A percentile compares a stretch with the other conserved stretches of the same genome.
phyloP scores from a whole-genome alignment of 2,113 vertebrate species.

The Spea multiplicata region DNA sequence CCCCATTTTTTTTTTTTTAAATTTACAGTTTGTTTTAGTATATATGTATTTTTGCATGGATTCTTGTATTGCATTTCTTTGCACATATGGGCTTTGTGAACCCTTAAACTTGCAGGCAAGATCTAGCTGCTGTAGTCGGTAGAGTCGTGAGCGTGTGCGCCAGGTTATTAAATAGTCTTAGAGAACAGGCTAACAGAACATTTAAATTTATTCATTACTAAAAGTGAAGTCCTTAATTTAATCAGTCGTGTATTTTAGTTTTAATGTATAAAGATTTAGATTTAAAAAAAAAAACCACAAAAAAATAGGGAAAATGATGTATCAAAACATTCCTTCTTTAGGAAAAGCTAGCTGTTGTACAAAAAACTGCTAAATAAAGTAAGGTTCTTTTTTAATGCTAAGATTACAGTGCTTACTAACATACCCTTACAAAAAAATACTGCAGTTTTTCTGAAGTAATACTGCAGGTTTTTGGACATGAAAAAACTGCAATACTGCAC shows the following conservation, averaged over 20 bases:
- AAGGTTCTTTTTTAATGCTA: constrained; percentile 74
- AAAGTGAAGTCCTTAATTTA: constrained; percentile 88
- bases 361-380: constrained; percentile 76
- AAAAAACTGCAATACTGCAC: no score
- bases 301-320: constrained; percentile 75
- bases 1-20: constrained; percentile 63
- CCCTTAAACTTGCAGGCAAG: constrained; percentile 91
- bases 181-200: constrained; percentile 87
- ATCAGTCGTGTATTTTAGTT: constrained; percentile 91
- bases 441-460: no score
- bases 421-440: no score
- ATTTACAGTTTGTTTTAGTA: constrained; percentile 65
- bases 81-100: constrained; percentile 90
- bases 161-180: constrained; percentile 79
- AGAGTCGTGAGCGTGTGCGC: constrained; percentile 70
- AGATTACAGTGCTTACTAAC: constrained; percentile 77
- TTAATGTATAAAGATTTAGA: constrained; percentile 90
- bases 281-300: background rate
- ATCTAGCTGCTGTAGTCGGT: constrained; percentile 92
- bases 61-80: constrained; percentile 99
- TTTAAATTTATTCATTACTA: constrained; percentile 88
- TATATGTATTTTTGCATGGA: constrained; percentile 87
- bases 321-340: constrained; percentile 98
- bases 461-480: no score
- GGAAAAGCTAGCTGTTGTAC: constrained; percentile 96